Base-by-base conservation (phyloP, 2,113 vertebrate genomes). In the Phylloscopus whistleri region DNA sequence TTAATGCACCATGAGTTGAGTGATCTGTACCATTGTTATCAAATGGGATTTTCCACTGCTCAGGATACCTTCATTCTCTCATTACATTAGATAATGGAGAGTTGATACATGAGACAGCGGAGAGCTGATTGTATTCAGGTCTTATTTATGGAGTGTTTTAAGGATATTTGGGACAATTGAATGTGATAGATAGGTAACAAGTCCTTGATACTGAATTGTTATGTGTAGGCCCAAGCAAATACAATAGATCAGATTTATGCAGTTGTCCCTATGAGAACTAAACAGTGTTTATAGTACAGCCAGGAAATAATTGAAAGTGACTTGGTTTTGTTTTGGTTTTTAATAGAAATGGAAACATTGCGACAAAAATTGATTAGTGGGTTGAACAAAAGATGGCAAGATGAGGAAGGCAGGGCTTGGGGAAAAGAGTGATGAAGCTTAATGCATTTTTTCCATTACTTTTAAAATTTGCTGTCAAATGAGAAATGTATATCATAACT, bases 1-100 rank as follows among this genome's bases (percentile, higher is more conserved):
- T 30, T 60, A 35, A 46, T 66, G 10, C 70, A 13, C 27, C 49
- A 7, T 49, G 0, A 0, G 10, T 31, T 48, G 31, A 28, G 33
- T 49, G n/a, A 37, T 67, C 62, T 83, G n/a, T 41, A 63, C 20
- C 35, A 23, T 6, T 39, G 30, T 63, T 80, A 22, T 14, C 66
- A 18, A 64, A 30, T 46, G 67, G 72, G 64, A 55, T 91, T 94
- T 94, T 87, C 72, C 49, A 39, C 55, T 80, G 1, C 37, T 24
- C 37, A 44, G 53, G 33, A 43, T 73, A 56, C 41, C 41, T 68
- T 60, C 8, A 2, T 84, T 91, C 41, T 81, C 73, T 43, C 1
- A 0, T 77, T 94, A 84, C 5, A 0, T 44, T 44, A 80, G 51
- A 31, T 84, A 86, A 51, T 39, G 26, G 58, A 39, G 35, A 86